Conservation (phyloP, 2,113 vertebrate genomes). For the Gasterosteus aculeatus region DNA sequence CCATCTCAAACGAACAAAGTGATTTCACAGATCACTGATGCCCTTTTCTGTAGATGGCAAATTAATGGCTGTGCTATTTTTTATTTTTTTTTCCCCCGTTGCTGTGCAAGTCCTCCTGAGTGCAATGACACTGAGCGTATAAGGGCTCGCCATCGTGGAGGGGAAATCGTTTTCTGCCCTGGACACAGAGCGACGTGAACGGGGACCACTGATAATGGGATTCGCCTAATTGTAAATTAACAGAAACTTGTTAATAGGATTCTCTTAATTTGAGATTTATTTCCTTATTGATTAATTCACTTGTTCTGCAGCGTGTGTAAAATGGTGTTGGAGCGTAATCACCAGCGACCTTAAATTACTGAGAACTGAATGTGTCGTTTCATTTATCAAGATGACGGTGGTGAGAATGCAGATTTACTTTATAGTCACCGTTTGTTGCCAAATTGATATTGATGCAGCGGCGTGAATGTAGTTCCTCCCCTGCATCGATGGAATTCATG, state of each 20-base stretch:
- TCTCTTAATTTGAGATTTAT: constrained; percentile 77
- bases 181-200: constrained; percentile 58
- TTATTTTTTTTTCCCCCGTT: constrained; percentile 57
- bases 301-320: constrained; percentile 62
- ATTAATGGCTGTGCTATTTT: constrained; percentile 80
- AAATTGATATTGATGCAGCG: constrained; percentile 57
- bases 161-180: constrained; percentile 66
- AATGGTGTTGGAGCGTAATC: constrained; percentile 69
- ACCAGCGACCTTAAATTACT: constrained; percentile 59
- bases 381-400: constrained; percentile 70
- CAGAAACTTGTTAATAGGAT: constrained; percentile 76
- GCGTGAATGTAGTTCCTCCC: constrained; percentile 19
- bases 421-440: constrained; percentile 38
- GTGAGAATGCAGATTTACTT: constrained; percentile 60
- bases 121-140: constrained; percentile 73
- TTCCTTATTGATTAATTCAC: constrained; percentile 68
- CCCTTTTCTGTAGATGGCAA: constrained; percentile 84
- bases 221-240: constrained; percentile 79
- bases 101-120: constrained; percentile 71
- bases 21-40: constrained; percentile 86
- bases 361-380: constrained; percentile 55
- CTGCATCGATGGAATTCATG: constrained; percentile 21
- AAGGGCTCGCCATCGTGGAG: constrained; percentile 66
- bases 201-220: constrained; percentile 69
- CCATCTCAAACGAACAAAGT: constrained; percentile 84